A percentile compares a stretch with the other conserved stretches of the same genome.
phyloP scores from a whole-genome alignment of 1,140 invertebrate species.

The Drosophila baimaii region DNA sequence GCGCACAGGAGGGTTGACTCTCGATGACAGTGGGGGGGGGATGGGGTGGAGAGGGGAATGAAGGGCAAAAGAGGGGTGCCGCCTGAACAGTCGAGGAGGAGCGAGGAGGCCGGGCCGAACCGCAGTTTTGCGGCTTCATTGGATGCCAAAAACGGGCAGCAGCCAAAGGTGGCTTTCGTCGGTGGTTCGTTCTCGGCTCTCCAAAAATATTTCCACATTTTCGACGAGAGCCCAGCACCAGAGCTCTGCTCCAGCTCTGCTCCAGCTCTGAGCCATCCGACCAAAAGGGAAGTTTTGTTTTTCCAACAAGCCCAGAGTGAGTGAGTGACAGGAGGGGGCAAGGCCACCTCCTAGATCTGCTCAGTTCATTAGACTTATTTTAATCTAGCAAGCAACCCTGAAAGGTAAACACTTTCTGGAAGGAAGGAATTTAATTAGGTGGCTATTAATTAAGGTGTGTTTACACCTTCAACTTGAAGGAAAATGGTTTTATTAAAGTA shows the following conservation, averaged over 20 bases:
- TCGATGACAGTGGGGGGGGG: background rate
- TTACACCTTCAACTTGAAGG: background rate
- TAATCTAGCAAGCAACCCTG: too few relatives aligned
- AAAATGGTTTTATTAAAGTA: background rate
- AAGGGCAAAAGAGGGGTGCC: constrained; percentile 6
- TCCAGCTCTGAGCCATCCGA: background rate
- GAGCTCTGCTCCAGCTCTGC: background rate
- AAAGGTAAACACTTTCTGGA: too few relatives aligned
- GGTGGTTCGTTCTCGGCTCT: constrained; percentile 27
- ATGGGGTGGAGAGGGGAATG: background rate
- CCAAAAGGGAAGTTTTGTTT: constrained; percentile 17
- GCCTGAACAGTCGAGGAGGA: constrained; percentile 25
- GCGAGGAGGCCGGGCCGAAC: constrained; percentile 50
- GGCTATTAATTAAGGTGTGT: too few relatives aligned
- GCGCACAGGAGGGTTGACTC: constrained; percentile 14
- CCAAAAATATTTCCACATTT: constrained; percentile 27
- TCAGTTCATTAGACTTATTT: background rate
- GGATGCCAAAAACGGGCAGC: constrained; percentile 65
- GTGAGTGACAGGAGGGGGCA: background rate
- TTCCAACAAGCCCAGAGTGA: background rate
- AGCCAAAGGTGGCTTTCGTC: constrained; percentile 20
- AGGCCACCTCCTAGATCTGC: background rate
- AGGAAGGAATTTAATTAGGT: background rate
- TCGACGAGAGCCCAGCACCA: constrained; percentile 3
- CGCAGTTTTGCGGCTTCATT: constrained; percentile 81